Evolutionary conservation across 2,888 invertebrate genomes (phyloP), one percentile per base, ranked within the genome.

Genomic region (Gortyna flavago): DNA sequence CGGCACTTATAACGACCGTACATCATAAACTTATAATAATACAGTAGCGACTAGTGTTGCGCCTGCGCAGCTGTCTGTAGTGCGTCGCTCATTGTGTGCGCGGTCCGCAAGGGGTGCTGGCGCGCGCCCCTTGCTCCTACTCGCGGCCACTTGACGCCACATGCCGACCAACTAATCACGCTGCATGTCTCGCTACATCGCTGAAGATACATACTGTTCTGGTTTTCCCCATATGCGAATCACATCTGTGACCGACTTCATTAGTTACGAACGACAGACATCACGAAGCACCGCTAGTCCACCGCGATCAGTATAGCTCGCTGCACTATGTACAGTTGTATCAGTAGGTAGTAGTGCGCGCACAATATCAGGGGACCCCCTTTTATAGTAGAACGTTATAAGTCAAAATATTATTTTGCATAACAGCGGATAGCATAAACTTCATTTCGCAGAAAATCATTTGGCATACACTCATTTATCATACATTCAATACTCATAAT

Each of bases 131-230:
- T 51, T 13, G 61, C 44, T 16, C 7, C 44, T 38, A 67, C 75
- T 64, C 41, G 71, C 75, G 65, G 67, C 80, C 79, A 82, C 80
- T 81, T 69, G 81, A 71, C 83, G 75, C 75, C 85, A 83, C 72
- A 83, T 79, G 83, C 70, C 71, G 7, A 71, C 54, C 57, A 78
- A 35, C 66, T 66, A 57, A 62, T 66, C 64, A 44, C 69, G 11
- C 13, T 2, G 38, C 44, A 29, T 59, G 64, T 44, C 59, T 65
- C 65, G 41, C 25, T 65, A 61, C 29, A 18, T 25, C 35, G 5
- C 67, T 41, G 9, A 38, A 11, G 16, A n/a, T 29, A 18, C 11
- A 35, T n/a, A 48, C 18, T 67, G 29, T 21, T 61, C 35, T 64
- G 59, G 3, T 35, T 59, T 38, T 11, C 18, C n/a, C 18, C n/a